Evolutionary conservation across 2,888 invertebrate species (phyloP).

Genomic region (Leucoptera coffeella): DNA sequence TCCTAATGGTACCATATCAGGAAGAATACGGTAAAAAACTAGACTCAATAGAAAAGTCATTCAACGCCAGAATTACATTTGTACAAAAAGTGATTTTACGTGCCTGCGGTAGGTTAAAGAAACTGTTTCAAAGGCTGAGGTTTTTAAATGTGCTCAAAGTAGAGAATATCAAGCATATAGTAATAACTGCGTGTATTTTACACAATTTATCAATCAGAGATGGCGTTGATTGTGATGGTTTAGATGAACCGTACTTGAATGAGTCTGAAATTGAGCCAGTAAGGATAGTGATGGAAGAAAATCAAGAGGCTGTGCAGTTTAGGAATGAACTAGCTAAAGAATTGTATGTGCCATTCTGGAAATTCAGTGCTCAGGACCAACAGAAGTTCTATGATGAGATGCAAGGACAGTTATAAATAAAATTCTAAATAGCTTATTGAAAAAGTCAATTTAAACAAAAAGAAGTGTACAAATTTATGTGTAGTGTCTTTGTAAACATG

Average conservation of each 20-base stretch:
- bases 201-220: conserved; percentile 2
- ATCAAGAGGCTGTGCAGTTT: not conserved
- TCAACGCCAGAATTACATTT: not conserved
- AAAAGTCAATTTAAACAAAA: too few relatives aligned
- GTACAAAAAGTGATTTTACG: not conserved
- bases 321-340: not conserved
- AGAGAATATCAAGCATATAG: conserved; percentile 1
- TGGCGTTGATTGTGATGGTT: not conserved
- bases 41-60: not conserved
- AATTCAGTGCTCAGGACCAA: too few relatives aligned
- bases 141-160: conserved; percentile 1
- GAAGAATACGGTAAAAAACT: not conserved
- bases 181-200: conserved; percentile 1
- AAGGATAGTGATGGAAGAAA: not conserved
- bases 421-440: too few relatives aligned
- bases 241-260: not conserved
- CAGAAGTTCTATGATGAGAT: too few relatives aligned
- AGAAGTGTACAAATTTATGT: too few relatives aligned
- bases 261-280: not conserved
- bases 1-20: conserved; percentile 1
- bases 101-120: conserved; percentile 1
- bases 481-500: too few relatives aligned
- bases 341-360: not conserved
- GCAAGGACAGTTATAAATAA: too few relatives aligned
- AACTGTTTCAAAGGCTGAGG: not conserved